Percentiles rank a stretch among this genome's conserved stretches.
Conservation (phyloP, 2,888 invertebrate species). For the Ichneumon xanthorius region DNA sequence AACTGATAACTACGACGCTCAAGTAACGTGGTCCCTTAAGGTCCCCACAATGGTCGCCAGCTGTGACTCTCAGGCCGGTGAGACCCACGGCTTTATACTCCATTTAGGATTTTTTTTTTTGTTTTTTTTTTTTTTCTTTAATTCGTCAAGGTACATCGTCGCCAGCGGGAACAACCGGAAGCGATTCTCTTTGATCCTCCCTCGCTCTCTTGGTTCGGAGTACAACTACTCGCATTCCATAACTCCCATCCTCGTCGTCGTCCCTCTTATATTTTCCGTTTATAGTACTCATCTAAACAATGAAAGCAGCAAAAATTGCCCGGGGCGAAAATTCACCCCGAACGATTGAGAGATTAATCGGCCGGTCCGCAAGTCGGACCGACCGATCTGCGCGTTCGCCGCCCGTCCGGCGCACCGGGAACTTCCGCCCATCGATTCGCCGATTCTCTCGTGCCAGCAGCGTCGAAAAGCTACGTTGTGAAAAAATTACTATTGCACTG, state of each 20-base stretch:
- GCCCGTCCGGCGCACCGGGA: constrained; percentile 63
- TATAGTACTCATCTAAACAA: constrained; percentile 83
- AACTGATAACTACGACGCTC: constrained; percentile 45
- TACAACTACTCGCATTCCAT: constrained; percentile 37
- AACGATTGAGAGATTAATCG: constrained; percentile 71
- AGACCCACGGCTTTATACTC: too few species aligned
- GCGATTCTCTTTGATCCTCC: constrained; percentile 49
- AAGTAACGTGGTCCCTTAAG: constrained; percentile 58
- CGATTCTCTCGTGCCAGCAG: constrained; percentile 50
- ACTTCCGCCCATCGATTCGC: constrained; percentile 17
- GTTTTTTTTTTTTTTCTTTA: constrained; percentile 25
- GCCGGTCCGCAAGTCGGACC: constrained; percentile 22
- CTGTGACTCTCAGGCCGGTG: constrained; percentile 34
- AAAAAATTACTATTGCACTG: constrained; percentile 66
- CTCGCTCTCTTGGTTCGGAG: constrained; percentile 52
- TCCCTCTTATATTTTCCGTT: constrained; percentile 69
- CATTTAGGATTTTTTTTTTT: too few species aligned
- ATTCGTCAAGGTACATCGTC: constrained; percentile 63
- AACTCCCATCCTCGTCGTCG: not conserved
- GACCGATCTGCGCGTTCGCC: constrained; percentile 17
- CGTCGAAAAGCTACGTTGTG: constrained; percentile 68
- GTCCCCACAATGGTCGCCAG: constrained; percentile 30
- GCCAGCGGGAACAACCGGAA: constrained; percentile 65
- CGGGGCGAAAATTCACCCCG: constrained; percentile 73
- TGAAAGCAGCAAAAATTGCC: constrained; percentile 82